Evolutionary conservation across 2,797 vertebrate genomes (phyloP).

Genomic region (Malacoctenus gilli): DNA sequence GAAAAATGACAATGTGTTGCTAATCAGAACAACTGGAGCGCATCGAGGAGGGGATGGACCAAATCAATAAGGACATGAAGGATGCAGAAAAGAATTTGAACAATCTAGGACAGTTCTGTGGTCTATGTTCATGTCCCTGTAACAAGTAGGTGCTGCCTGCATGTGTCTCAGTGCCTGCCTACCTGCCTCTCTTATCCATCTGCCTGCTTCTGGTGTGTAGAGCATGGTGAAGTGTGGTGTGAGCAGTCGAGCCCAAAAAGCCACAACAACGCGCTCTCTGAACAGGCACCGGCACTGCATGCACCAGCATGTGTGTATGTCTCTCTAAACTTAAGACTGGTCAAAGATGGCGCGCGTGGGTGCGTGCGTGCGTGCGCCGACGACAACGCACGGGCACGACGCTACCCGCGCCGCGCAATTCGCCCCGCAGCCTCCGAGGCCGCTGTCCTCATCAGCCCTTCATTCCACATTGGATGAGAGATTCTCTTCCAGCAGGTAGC

Average conservation of each 20-base stretch:
- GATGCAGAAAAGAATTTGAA: slow-evolving; percentile 99
- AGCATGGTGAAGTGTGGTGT: slow-evolving; percentile 68
- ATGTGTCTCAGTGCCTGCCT: slow-evolving; percentile 75
- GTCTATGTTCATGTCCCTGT: slow-evolving; percentile 99
- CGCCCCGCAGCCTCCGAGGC: slow-evolving; percentile 36
- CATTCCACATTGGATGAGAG: slow-evolving; percentile 77
- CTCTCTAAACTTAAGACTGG: slow-evolving; percentile 10
- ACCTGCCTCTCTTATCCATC: slow-evolving; percentile 60
- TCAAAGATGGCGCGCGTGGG: slow-evolving; percentile 21
- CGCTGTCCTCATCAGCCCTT: slow-evolving; percentile 70
- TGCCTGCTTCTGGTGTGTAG: slow-evolving; percentile 72
- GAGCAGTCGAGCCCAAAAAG: slow-evolving; percentile 57
- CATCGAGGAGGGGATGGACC: slow-evolving; percentile 99
- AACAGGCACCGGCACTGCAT: slow-evolving; percentile 60
- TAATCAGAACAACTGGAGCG: slow-evolving; percentile 99
- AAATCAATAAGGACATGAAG: slow-evolving; percentile 99
- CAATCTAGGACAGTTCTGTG: slow-evolving; percentile 99
- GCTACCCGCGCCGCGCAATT: slow-evolving; percentile 19
- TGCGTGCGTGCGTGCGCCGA: no score
- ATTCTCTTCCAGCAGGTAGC: slow-evolving; percentile 71
- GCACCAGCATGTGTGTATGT: slow-evolving; percentile 38
- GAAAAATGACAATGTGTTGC: slow-evolving; percentile 94
- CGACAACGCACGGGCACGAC: slow-evolving; percentile 47
- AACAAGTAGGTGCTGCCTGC: slow-evolving; percentile 99
- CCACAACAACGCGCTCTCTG: slow-evolving; percentile 62